Conservation (phyloP, 2,797 vertebrate species). For the Artibeus lituratus region DNA sequence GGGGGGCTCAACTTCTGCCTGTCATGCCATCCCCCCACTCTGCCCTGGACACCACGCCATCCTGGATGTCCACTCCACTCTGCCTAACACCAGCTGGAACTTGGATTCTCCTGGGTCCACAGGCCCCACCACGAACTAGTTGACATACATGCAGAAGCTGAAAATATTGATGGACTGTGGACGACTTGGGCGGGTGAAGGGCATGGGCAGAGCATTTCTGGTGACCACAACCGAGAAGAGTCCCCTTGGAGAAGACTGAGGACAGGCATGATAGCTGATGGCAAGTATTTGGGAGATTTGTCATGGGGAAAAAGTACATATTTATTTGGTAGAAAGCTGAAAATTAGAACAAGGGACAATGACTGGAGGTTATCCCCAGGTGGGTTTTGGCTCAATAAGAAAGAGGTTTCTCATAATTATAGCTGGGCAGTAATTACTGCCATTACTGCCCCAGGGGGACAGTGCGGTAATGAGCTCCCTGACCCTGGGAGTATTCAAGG, state of each 20-base stretch:
- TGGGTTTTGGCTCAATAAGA: neutral
- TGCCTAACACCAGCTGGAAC: neutral
- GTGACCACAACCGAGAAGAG: accelerated
- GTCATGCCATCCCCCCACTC: neutral
- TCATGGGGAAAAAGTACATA: accelerated
- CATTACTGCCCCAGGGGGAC: no score
- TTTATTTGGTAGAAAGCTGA: neutral
- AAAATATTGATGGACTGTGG: neutral
- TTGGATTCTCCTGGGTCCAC: neutral
- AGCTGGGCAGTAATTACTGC: neutral
- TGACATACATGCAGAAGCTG: neutral
- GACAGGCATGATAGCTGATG: neutral
- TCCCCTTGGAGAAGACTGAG: neutral
- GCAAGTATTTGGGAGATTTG: neutral
- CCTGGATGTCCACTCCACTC: neutral
- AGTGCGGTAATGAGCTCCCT: neutral
- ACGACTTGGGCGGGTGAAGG: accelerated
- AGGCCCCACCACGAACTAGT: neutral
- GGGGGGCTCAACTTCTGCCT: no score
- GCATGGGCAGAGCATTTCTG: neutral
- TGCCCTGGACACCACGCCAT: no score
- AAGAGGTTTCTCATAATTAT: neutral
- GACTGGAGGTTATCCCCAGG: neutral
- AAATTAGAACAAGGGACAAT: neutral
- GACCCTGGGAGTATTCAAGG: neutral